These are phyloP conservation scores for Phenacoccus solenopsis DNA, from an alignment of 1,140 invertebrate species.

Conservation along the genomic window DNA sequence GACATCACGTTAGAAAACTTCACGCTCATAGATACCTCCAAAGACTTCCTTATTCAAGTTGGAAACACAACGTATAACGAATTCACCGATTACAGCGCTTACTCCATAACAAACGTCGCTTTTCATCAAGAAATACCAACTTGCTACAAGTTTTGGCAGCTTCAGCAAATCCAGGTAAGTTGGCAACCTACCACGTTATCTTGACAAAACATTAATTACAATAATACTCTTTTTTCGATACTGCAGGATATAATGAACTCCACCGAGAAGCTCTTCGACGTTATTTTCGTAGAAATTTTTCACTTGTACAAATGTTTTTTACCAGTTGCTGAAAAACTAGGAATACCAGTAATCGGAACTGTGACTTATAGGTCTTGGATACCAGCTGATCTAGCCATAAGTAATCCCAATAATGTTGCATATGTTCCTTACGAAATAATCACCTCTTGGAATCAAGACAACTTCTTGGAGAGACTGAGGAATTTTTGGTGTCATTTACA, in stretches of 20 bases:
- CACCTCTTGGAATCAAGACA: background rate
- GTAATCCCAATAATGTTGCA: background rate
- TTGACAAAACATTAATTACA: too few relatives aligned
- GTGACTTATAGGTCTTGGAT: background rate
- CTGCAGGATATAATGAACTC: background rate
- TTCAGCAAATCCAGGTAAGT: too few relatives aligned
- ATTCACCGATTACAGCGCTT: background rate
- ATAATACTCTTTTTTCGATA: too few relatives aligned
- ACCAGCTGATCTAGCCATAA: background rate
- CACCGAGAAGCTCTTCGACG: background rate
- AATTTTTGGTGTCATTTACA: background rate
- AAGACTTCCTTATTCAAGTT: background rate
- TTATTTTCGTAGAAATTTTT: background rate
- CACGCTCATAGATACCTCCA: slow-evolving; percentile 32
- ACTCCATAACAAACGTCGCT: background rate
- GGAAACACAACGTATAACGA: background rate
- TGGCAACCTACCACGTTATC: too few relatives aligned
- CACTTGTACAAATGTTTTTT: background rate
- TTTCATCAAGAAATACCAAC: background rate
- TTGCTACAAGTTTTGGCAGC: background rate
- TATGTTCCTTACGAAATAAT: background rate
- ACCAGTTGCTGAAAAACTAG: background rate
- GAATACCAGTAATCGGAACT: background rate
- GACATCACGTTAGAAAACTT: background rate
- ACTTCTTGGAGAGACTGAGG: background rate